Conservation (phyloP, 2,888 invertebrate genomes). For the Ornithoptera priamus region DNA sequence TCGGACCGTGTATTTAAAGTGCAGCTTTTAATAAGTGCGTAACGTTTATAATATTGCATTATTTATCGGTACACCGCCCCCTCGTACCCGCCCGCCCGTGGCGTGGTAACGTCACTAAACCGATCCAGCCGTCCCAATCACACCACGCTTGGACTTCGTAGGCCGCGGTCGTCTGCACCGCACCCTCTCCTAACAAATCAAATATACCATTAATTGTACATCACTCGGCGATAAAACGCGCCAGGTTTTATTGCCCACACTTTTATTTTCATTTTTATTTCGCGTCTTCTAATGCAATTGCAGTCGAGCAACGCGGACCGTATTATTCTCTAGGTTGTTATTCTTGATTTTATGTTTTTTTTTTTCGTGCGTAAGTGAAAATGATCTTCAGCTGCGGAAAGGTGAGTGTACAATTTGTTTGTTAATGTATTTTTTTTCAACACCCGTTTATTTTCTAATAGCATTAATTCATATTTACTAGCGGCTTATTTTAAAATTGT, state of each 20-base stretch:
- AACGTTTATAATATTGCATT: constrained; percentile 64
- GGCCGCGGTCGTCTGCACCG: constrained; percentile 46
- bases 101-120: constrained; percentile 29
- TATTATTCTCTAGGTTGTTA: constrained; percentile 62
- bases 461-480: too few relatives aligned
- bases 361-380: constrained; percentile 65
- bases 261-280: constrained; percentile 73
- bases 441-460: not conserved
- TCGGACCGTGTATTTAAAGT: constrained; percentile 58
- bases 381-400: constrained; percentile 52
- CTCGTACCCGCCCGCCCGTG: constrained; percentile 58
- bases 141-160: constrained; percentile 51
- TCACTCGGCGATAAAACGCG: constrained; percentile 65
- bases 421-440: not conserved
- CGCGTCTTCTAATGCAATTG: constrained; percentile 74
- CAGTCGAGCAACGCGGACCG: constrained; percentile 68
- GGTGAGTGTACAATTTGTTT: constrained; percentile 54
- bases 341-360: constrained; percentile 55
- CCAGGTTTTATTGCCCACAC: constrained; percentile 63
- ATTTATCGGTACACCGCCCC: constrained; percentile 58
- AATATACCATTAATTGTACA: constrained; percentile 72
- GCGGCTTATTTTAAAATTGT: not conserved
- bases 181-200: constrained; percentile 51
- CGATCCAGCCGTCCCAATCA: constrained; percentile 36
- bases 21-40: constrained; percentile 66